These are phyloP conservation scores for Oedothorax gibbosus DNA, from an alignment of 1,140 invertebrate species.

Conservation along the genomic window DNA sequence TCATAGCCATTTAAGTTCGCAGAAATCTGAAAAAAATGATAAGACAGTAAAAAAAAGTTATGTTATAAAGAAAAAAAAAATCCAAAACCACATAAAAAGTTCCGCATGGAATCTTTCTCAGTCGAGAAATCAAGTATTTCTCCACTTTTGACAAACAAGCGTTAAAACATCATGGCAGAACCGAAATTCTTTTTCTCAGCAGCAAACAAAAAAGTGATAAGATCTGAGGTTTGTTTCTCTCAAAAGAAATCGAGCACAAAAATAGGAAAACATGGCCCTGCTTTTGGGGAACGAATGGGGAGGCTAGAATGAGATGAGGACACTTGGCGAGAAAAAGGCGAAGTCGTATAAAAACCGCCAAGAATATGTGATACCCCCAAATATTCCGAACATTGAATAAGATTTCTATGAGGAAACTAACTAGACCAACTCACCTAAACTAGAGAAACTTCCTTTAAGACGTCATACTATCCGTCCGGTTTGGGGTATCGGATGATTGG, in stretches of 20 bases:
- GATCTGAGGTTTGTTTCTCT: constrained; percentile 50
- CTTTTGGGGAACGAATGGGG: constrained; percentile 8
- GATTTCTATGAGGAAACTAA: no score
- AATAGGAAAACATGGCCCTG: constrained; percentile 54
- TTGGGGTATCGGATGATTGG: no score
- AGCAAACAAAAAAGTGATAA: constrained; percentile 36
- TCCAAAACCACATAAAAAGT: constrained; percentile 2
- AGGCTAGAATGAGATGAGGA: no score
- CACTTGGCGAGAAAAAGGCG: no score
- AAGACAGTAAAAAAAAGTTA: neutral
- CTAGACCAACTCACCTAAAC: no score
- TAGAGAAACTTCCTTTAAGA: no score
- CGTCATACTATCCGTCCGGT: no score
- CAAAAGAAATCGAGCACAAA: constrained; percentile 39
- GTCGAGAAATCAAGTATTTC: constrained; percentile 53
- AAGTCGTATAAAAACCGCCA: no score
- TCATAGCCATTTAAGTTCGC: neutral
- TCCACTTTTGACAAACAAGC: constrained; percentile 56
- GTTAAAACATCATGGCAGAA: constrained; percentile 48
- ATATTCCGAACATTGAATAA: no score
- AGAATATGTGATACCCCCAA: no score
- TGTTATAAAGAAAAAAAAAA: neutral
- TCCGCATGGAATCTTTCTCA: constrained; percentile 9
- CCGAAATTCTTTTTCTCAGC: constrained; percentile 26
- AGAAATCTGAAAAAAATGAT: neutral